Percentiles rank a stretch among this genome's conserved stretches.
Evolutionary conservation across 2,888 invertebrate genomes (phyloP).

Genomic region (Thyatira batis): DNA sequence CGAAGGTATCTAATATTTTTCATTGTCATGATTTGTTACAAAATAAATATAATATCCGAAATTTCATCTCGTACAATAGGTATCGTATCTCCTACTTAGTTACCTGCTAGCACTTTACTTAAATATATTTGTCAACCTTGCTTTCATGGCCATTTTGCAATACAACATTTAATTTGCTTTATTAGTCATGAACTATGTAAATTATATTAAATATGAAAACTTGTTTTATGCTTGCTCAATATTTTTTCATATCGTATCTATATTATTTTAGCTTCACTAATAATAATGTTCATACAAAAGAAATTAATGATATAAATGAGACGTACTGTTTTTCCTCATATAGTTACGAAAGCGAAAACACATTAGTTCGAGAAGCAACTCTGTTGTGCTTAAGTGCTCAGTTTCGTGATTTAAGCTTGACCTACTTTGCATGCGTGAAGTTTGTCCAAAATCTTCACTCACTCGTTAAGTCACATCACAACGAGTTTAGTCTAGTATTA

Average conservation of each 20-base stretch:
- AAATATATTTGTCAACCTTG: conserved; percentile 54
- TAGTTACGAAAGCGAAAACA: conserved; percentile 51
- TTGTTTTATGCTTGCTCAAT: background rate
- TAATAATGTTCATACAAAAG: background rate
- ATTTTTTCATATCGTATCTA: conserved; percentile 5
- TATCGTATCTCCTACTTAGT: conserved; percentile 33
- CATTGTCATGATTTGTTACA: no score
- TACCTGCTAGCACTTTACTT: conserved; percentile 22
- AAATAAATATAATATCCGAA: background rate
- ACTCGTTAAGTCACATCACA: background rate
- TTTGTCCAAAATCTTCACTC: conserved; percentile 11
- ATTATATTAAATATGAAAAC: background rate
- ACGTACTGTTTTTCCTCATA: conserved; percentile 7
- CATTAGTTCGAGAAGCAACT: conserved; percentile 38
- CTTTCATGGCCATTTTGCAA: conserved; percentile 36
- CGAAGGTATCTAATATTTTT: no score
- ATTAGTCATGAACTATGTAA: conserved; percentile 25
- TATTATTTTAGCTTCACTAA: background rate
- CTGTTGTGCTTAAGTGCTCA: conserved; percentile 24
- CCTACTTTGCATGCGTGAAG: conserved; percentile 29
- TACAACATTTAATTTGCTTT: conserved; percentile 27
- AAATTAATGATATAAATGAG: background rate
- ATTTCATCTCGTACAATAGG: conserved; percentile 22
- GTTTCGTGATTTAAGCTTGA: conserved; percentile 38
- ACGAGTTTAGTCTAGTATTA: background rate